Base-by-base conservation (phyloP, 2,888 invertebrate species). In the Protonemura montana region DNA sequence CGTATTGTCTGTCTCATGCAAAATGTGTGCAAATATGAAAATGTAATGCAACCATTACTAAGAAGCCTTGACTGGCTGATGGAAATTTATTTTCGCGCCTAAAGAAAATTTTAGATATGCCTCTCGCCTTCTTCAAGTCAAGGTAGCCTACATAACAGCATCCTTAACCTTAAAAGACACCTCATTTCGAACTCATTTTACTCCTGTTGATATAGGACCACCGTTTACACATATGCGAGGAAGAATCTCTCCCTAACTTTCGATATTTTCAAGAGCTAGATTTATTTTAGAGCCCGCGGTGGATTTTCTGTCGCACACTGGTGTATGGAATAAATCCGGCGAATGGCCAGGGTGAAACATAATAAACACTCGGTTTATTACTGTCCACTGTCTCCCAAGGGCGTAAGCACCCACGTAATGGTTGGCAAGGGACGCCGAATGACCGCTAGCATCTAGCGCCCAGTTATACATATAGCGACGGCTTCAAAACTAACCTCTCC, bases 361-460 rank as follows among this genome's bases (percentile, higher is more conserved):
- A 78, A 78, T 78, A 78, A 78, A 78, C 78, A 26, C 10, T 78
- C 26, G 10, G 78, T 78, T 78, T 78, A 78, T 27, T 78, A 78
- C 28, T 28, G 78, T 26, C 28, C 59, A 21, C 59, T 78, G 5
- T 16, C 26, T 21, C 78, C 78, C 78, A 78, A 10, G 76, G 28
- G 78, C 28, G 78, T 25, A 27, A 26, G 78, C 78, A 25, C 26
- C 78, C 27, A 16, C 13, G 59, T 59, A 59, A 59, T 59, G 59
- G 59, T 10, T 21, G 59, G 1, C 59, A 21, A 59, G 59, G 59
- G 59, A 21, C 59, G 3, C 16, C 3, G 13, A 59, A 59, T 59
- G 59, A 59, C 59, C 59, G 59, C 59, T 59, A 13, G 59, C 21
- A 21, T 10, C 59, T 59, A 10, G 59, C 59, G 16, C 21, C 59